Base-by-base conservation (phyloP, 1,140 invertebrate genomes). In the Bombus waltoni region DNA sequence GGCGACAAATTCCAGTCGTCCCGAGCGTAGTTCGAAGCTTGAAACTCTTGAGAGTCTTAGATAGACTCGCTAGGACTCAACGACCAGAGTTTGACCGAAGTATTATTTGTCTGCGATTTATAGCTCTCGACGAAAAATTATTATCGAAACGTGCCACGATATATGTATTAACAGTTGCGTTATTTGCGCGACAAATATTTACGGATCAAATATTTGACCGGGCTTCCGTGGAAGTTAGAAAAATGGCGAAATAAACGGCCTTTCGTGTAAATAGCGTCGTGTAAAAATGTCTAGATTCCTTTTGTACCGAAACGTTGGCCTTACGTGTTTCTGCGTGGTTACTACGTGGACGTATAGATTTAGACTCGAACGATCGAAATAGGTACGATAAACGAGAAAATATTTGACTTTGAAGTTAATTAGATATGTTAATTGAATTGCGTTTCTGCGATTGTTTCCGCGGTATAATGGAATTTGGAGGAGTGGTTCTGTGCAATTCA, bases 111-210 rank as follows among this genome's bases (percentile, higher is more conserved):
- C 38, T 5, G 22, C 10, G 68, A n/a, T n/a, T 72, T 18, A 13
- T 13, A 47, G 32, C 25, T 57, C 9, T 53, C 6, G 5, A 53
- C 22, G 22, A 11, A 32, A 44, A 40, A n/a, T 8, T n/a, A 18
- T 42, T 65, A 44, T 78, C 65, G 76, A 28, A 44, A 65, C 59
- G 76, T 42, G 40, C 59, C 15, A 5, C 59, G 57, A 44, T 8
- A 79, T 9, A 77, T 62, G 9, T 70, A 80, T 71, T 57, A 80
- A 40, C 78, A 40, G 38, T 13, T 3, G 25, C 42, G 32, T 28
- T 80, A 68, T 71, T 80, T 57, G 66, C 44, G 44, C 35, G 32
- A 9, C 13, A 53, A 70, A 80, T 80, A 68, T 80, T 80, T 80
- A 53, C 44, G 25, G 9, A 22, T 70, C 65, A 80, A 80, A 80